Evolutionary conservation across 1,140 invertebrate genomes (phyloP), one percentile per base, ranked within the genome.

Genomic region (Drosophila orena): DNA sequence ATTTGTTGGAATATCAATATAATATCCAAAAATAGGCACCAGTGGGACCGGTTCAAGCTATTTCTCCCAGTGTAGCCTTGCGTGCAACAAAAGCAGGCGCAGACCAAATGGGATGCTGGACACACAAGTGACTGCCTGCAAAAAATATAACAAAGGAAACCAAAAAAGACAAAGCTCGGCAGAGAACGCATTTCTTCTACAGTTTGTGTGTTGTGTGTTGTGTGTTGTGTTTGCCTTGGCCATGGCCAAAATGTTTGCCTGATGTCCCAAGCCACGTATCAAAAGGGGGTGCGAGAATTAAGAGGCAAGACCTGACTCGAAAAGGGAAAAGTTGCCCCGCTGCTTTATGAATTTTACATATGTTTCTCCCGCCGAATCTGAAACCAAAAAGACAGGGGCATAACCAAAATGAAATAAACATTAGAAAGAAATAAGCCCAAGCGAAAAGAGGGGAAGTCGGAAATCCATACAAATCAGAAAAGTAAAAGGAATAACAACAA

Each of bases 381-480:
- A 70, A 57, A 57, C 66, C 64, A 70, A 66, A 65, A 50, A 49
- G 62, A 66, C 34, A 44, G 58, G 44, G 40, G 60, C 60, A 35
- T 43, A 68, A 69, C 56, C 53, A 37, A 76, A 77, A 69, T 69
- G 54, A 77, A 77, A 77, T 77, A 77, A 69, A 77, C 73, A 59
- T 77, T 70, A 77, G 74, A 70, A 68, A 42, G 35, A 44, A 70
- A 50, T 50, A 20, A 56, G n/a, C 37, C 54, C 35, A 64, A 40
- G 56, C 40, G 42, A 62, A 71, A 53, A 30, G 56, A 42, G 14
- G 27, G 11, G 8, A 35, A 44, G 34, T 54, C 54, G 72, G 72
- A 77, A 77, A 77, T 77, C 74, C 74, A 77, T 77, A 77, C 74
- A 77, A 77, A 77, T 77, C 73, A 77, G 64, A 77, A 76, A 66